Evolutionary conservation across 2,888 invertebrate genomes (phyloP).

Genomic region (Drosophila pseudotakahashii): DNA sequence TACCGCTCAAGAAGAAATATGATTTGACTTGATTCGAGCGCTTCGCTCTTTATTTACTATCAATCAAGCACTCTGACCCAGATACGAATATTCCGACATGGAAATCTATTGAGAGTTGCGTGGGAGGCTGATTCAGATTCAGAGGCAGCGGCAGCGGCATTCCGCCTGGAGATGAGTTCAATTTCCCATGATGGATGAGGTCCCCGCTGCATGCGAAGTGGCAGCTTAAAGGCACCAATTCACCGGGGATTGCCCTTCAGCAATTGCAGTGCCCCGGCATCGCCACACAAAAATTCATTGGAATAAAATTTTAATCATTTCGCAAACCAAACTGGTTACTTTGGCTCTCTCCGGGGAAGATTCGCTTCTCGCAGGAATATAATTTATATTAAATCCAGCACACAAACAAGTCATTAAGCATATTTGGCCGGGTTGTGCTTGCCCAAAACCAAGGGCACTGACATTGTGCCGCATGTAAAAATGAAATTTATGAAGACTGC

Average conservation of each 20-base stretch:
- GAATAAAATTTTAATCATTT: conserved; percentile 62
- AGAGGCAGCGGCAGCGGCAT: neutral
- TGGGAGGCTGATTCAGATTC: neutral
- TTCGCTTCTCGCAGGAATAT: conserved; percentile 55
- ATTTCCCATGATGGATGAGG: conserved; percentile 17
- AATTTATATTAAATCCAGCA: conserved; percentile 73
- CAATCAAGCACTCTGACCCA: conserved; percentile 48
- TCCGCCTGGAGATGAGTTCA: conserved; percentile 9
- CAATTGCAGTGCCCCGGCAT: conserved; percentile 1
- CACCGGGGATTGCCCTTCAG: conserved; percentile 10
- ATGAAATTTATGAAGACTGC: conserved; percentile 76
- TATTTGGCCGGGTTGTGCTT: conserved; percentile 50
- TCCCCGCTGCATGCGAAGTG: conserved; percentile 10
- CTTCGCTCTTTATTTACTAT: conserved; percentile 23
- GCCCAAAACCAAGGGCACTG: conserved; percentile 42
- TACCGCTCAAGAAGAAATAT: conserved; percentile 23
- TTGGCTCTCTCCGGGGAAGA: conserved; percentile 1
- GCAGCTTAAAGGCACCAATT: conserved; percentile 6
- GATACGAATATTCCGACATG: conserved; percentile 11
- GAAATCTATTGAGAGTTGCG: conserved; percentile 27
- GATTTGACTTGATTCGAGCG: conserved; percentile 27
- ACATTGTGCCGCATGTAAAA: conserved; percentile 62
- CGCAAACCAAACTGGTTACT: conserved; percentile 54
- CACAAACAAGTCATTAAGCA: conserved; percentile 78
- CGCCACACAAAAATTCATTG: conserved; percentile 52